Evolutionary conservation across 2,888 invertebrate species (phyloP), one percentile per base, ranked within the genome.

Genomic region (Brachylomia viminalis): DNA sequence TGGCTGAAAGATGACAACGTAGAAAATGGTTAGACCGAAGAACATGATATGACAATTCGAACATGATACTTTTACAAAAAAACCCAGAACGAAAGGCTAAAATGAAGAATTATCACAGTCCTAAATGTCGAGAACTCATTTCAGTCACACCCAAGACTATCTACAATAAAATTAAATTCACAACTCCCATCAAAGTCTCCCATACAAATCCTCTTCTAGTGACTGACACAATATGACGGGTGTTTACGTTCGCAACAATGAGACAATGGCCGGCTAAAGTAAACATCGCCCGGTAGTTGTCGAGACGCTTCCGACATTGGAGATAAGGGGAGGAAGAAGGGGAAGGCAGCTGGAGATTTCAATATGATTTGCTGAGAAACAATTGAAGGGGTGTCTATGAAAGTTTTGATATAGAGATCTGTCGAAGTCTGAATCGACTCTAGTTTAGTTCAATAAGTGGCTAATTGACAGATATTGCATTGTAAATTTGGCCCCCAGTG

Each of bases 201-300:
- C 4, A 27, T 49, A 65, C 47, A 38, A 52, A 62, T 42, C 33
- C 1, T 64, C 15, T 23, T 54, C 47, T 20, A 20, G 42, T 23
- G 13, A 52, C n/a, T 69, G 74, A 59, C 72, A 70, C 69, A 27
- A 52, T 62, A 61, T 61, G 67, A 54, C 77, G 20, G 30, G n/a
- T 78, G 80, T 83, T 87, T 72, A 77, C 68, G 27, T 71, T 62
- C 15, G 20, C 68, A 59, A 73, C 80, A 72, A 76, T 54, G 70
- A 86, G 75, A 86, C 86, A 86, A 87, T 86, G 78, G 54, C 38
- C 47, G 49, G 59, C 72, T 58, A 66, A 47, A 64, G 86, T 80
- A 87, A 86, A 86, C 87, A 86, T 49, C 68, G 61, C 20, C 47
- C 45, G 56, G 69, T 13, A 72, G 67, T 58, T 56, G 86, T 70